These are phyloP conservation scores for Lycodopsis pacificus DNA, from an alignment of 2,797 vertebrate genomes.

Conservation along the genomic window DNA sequence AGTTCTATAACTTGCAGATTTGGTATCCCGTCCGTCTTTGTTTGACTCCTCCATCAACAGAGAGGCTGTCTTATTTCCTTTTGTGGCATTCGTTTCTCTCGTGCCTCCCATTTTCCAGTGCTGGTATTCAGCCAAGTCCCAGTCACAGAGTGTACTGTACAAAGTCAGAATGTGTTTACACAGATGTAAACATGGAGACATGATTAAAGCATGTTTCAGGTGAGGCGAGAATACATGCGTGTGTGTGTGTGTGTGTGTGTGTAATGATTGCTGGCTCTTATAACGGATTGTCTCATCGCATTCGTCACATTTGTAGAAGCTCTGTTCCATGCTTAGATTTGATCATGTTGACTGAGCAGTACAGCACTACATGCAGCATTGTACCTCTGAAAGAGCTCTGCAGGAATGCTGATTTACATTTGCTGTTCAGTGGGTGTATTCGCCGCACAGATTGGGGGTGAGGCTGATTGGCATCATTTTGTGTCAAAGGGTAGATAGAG, in stretches of 20 bases:
- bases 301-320: slow-evolving; percentile 13
- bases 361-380: slow-evolving; percentile 5
- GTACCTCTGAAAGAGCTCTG: slow-evolving; percentile 13
- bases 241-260: background rate
- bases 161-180: slow-evolving; percentile 61
- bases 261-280: background rate
- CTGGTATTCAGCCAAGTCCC: slow-evolving; percentile 60
- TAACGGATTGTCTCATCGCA: background rate
- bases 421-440: slow-evolving; percentile 12
- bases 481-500: slow-evolving; percentile 9
- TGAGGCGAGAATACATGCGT: slow-evolving; percentile 18
- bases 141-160: slow-evolving; percentile 48
- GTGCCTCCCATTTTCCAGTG: slow-evolving; percentile 31
- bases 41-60: slow-evolving; percentile 29
- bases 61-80: slow-evolving; percentile 67
- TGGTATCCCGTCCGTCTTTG: slow-evolving; percentile 43
- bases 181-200: slow-evolving; percentile 63
- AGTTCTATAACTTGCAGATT: slow-evolving; percentile 27
- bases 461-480: slow-evolving; percentile 47
- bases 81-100: slow-evolving; percentile 58
- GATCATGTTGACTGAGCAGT: slow-evolving; percentile 13
- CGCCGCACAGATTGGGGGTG: slow-evolving; percentile 2
- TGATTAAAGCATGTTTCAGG: slow-evolving; percentile 59
- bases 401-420: slow-evolving; percentile 23
- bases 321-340: slow-evolving; percentile 14